Conservation (phyloP, 2,113 vertebrate genomes). For the Sapajus apella region DNA sequence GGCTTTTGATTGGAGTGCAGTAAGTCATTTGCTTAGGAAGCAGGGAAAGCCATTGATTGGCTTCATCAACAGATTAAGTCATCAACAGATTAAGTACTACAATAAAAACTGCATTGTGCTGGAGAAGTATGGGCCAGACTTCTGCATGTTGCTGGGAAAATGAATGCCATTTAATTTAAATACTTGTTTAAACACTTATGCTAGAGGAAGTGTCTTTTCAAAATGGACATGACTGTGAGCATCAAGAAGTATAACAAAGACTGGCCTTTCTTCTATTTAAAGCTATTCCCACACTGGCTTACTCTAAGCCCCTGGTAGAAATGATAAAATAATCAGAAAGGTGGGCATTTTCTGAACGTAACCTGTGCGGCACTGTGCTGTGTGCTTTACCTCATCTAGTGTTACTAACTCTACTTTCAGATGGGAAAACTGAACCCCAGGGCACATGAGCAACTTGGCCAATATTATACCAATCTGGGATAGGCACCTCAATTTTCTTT, state of each 20-base stretch:
- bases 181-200: neutral
- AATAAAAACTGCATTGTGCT: neutral
- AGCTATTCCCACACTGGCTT: neutral
- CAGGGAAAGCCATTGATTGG: neutral
- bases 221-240: neutral
- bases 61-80: slow-evolving; percentile 37
- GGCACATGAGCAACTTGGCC: neutral
- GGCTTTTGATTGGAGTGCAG: slow-evolving; percentile 30
- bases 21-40: neutral
- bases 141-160: neutral
- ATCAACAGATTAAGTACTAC: neutral
- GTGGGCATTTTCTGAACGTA: neutral
- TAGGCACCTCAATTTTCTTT: neutral
- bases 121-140: neutral
- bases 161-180: neutral
- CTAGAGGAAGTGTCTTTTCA: neutral
- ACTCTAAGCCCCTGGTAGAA: neutral
- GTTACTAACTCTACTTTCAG: neutral
- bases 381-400: neutral
- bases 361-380: rapidly evolving
- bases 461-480: neutral
- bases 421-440: neutral
- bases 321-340: neutral
- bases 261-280: neutral
- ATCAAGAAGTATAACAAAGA: neutral